A percentile compares a stretch with the other conserved stretches of the same genome.
These are phyloP conservation scores for Scolopax mira DNA, from an alignment of 2,113 vertebrate genomes.

Conservation along the genomic window DNA sequence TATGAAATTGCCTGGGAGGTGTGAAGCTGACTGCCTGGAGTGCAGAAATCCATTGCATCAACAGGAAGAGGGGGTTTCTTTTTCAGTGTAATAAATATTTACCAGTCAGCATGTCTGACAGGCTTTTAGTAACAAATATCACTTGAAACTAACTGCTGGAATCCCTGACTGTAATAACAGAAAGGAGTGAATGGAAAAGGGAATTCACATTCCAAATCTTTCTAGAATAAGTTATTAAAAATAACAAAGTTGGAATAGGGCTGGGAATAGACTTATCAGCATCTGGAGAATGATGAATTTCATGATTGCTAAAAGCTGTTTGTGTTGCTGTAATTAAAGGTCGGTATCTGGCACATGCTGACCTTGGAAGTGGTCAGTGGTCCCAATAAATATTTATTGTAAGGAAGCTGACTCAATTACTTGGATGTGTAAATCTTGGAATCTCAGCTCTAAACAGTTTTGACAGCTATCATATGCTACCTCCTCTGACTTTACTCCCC, in stretches of 20 bases:
- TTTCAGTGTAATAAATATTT: slow-evolving; percentile 13
- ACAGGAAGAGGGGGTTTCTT: not conserved
- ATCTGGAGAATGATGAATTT: slow-evolving; percentile 23
- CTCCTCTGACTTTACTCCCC: not conserved
- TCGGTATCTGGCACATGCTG: not conserved
- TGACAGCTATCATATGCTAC: not conserved
- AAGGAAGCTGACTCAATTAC: slow-evolving; percentile 8
- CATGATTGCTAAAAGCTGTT: not conserved
- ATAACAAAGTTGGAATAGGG: not conserved
- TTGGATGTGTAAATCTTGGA: not conserved
- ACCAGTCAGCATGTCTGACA: not conserved
- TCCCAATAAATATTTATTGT: not conserved
- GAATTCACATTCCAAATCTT: slow-evolving; percentile 1
- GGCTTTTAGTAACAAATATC: slow-evolving; percentile 22
- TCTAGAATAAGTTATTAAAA: slow-evolving; percentile 19
- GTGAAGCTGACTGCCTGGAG: not conserved
- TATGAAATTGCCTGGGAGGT: not conserved
- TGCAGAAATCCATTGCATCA: not conserved
- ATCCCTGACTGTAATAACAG: not conserved
- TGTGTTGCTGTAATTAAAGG: not conserved
- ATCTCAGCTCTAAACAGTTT: not conserved
- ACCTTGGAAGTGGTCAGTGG: not conserved
- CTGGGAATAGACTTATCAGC: slow-evolving; percentile 13
- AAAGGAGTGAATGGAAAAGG: not conserved
- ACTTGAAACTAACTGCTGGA: slow-evolving; percentile 26